phyloP scores from a whole-genome alignment of 2,888 invertebrate species.

The Archips xylosteana region DNA sequence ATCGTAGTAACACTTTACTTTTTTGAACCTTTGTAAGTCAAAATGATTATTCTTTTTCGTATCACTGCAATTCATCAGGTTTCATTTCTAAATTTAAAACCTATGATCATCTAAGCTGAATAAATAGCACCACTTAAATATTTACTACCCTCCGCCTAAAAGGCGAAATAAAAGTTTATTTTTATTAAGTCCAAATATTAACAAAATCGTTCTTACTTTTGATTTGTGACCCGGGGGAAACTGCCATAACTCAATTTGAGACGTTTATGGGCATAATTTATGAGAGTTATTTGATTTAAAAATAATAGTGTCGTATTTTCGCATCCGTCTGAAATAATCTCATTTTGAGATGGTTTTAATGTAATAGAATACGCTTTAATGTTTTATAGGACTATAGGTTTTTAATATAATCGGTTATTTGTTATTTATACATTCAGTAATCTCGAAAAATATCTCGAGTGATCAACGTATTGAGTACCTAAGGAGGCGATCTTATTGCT shows the following conservation, averaged over 20 bases:
- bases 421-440: neutral
- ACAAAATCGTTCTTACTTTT: conserved; percentile 39
- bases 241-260: conserved; percentile 41
- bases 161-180: conserved; percentile 38
- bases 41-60: neutral
- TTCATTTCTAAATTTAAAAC: neutral
- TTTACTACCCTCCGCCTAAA: conserved; percentile 31
- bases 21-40: no score
- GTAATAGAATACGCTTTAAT: neutral
- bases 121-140: conserved; percentile 24
- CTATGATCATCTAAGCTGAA: neutral
- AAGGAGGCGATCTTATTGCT: no score
- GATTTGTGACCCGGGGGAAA: conserved; percentile 37
- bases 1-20: no score
- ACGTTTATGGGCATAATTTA: conserved; percentile 42
- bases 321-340: conserved; percentile 11
- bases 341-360: conserved; percentile 13
- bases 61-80: neutral
- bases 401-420: neutral
- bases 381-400: neutral
- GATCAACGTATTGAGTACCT: no score
- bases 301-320: conserved; percentile 42
- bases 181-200: conserved; percentile 43
- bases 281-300: conserved; percentile 40
- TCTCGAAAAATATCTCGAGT: no score